Percentiles rank a stretch among this genome's conserved stretches.
phyloP scores from a whole-genome alignment of 2,797 vertebrate genomes.

The Vireo griseus region DNA sequence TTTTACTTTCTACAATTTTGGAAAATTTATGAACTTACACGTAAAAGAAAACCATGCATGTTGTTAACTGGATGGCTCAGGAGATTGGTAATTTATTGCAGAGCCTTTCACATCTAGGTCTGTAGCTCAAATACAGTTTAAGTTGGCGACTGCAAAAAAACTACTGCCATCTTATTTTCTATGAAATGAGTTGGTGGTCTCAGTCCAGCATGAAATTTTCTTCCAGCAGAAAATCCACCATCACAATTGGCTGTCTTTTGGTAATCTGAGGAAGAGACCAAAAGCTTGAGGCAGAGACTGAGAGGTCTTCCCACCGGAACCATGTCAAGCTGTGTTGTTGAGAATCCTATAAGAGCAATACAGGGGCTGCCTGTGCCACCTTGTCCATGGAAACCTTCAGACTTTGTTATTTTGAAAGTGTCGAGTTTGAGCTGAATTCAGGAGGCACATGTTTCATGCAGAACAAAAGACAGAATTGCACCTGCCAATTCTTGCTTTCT shows the following conservation, averaged over 20 bases:
- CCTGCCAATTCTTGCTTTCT: neutral
- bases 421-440: neutral
- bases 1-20: neutral
- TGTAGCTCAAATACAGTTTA: neutral
- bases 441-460: neutral
- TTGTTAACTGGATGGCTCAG: conserved; percentile 60
- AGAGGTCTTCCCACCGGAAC: neutral
- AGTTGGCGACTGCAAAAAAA: neutral
- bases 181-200: conserved; percentile 45
- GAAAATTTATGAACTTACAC: neutral
- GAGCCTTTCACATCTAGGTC: conserved; percentile 54
- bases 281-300: neutral
- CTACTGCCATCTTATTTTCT: neutral
- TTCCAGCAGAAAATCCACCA: conserved; percentile 22
- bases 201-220: conserved; percentile 18
- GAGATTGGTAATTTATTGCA: conserved; percentile 57
- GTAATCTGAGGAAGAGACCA: neutral
- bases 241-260: neutral
- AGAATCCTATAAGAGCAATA: neutral
- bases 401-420: neutral
- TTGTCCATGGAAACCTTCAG: neutral
- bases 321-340: neutral
- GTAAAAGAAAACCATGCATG: neutral
- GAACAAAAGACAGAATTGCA: neutral
- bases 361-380: neutral